phyloP scores from a whole-genome alignment of 2,797 vertebrate genomes.

The Dromococcyx pavoninus region DNA sequence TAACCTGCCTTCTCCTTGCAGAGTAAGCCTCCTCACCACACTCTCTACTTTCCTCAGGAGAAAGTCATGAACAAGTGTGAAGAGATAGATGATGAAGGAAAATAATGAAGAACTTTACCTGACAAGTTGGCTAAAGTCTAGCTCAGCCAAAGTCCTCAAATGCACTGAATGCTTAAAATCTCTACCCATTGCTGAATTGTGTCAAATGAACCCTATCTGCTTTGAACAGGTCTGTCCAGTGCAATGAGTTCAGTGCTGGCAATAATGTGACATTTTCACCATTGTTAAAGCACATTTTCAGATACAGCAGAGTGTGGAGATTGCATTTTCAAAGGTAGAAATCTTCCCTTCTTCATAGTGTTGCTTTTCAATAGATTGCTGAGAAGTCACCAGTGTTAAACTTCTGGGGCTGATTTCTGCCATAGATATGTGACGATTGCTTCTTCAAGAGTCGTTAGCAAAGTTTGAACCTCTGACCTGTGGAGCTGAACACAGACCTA shows the following conservation, averaged over 20 bases:
- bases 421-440: background rate
- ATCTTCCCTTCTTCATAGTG: background rate
- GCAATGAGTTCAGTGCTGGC: background rate
- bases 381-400: background rate
- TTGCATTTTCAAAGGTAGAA: slow-evolving; percentile 17
- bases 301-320: background rate
- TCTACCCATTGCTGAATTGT: background rate
- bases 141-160: background rate
- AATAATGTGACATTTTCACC: background rate
- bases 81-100: background rate
- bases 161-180: background rate
- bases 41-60: background rate
- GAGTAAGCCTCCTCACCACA: background rate
- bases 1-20: background rate
- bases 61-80: background rate
- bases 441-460: slow-evolving; percentile 38
- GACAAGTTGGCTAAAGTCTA: background rate
- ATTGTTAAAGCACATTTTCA: slow-evolving; percentile 13
- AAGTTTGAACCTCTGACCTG: slow-evolving; percentile 59
- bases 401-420: slow-evolving; percentile 28
- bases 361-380: slow-evolving; percentile 33
- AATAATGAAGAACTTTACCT: background rate
- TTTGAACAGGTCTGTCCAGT: background rate
- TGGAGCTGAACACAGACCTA: background rate
- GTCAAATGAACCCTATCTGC: background rate